Evolutionary conservation across 2,797 vertebrate genomes (phyloP).

Genomic region (Decapterus maruadsi): DNA sequence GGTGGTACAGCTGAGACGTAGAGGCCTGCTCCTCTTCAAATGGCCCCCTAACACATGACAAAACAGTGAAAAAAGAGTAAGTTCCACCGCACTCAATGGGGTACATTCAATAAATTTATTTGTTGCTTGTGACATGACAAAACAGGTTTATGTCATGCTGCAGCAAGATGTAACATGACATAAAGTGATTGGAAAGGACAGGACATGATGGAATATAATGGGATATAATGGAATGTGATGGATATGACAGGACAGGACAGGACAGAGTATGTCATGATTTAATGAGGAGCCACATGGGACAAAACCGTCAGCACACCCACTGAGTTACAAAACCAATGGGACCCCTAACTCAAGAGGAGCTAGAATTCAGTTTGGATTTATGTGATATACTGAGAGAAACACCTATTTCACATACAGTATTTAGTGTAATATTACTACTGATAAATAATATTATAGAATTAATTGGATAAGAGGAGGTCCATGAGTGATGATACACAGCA

Average conservation of each 20-base stretch:
- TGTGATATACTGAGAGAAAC: too few species aligned
- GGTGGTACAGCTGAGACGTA: constrained; percentile 39
- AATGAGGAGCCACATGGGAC: constrained; percentile 12
- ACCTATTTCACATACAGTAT: too few species aligned
- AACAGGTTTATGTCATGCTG: constrained; percentile 13
- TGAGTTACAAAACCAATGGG: background rate
- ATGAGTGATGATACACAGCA: too few species aligned
- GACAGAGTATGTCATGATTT: constrained; percentile 6
- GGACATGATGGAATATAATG: constrained; percentile 14
- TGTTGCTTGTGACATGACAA: too few species aligned
- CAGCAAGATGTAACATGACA: constrained; percentile 2
- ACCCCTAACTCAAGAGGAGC: background rate
- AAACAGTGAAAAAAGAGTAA: too few species aligned
- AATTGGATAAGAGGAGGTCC: too few species aligned
- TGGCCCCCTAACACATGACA: background rate
- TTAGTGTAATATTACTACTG: too few species aligned
- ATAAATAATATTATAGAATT: too few species aligned
- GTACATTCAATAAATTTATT: too few species aligned
- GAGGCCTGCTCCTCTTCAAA: constrained; percentile 21
- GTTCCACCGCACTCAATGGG: too few species aligned
- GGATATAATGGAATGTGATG: background rate
- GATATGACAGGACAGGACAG: constrained; percentile 8
- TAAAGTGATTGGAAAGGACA: constrained; percentile 1
- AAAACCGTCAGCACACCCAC: background rate
- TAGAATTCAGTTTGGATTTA: background rate